These are phyloP conservation scores for Pachypeltis micranthus DNA, from an alignment of 1,140 invertebrate genomes.

Conservation along the genomic window DNA sequence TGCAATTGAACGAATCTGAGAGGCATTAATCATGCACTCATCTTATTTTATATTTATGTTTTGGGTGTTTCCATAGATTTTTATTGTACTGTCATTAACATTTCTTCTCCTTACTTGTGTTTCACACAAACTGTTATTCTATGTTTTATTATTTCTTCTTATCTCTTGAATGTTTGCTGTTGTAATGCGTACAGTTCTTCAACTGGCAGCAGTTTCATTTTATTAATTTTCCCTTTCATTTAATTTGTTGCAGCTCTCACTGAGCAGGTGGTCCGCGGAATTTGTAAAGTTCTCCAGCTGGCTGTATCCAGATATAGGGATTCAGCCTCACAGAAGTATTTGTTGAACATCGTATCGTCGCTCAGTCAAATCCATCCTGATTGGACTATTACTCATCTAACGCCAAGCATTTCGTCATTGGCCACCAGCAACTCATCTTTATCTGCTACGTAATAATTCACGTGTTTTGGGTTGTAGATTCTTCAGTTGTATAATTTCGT, in stretches of 20 bases:
- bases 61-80: too few relatives aligned
- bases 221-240: background rate
- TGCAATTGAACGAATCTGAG: too few relatives aligned
- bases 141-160: slow-evolving; percentile 17
- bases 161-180: slow-evolving; percentile 16
- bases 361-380: slow-evolving; percentile 51
- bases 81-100: too few relatives aligned
- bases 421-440: slow-evolving; percentile 50
- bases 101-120: too few relatives aligned
- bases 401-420: slow-evolving; percentile 46
- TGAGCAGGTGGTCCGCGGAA: slow-evolving; percentile 60
- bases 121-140: slow-evolving; percentile 15
- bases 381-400: slow-evolving; percentile 54
- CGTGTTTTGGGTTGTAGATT: too few relatives aligned
- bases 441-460: slow-evolving; percentile 58
- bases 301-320: slow-evolving; percentile 68
- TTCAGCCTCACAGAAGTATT: slow-evolving; percentile 56
- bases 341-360: slow-evolving; percentile 52
- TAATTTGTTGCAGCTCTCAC: slow-evolving; percentile 49
- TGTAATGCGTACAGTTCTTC: slow-evolving; percentile 9
- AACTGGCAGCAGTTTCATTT: slow-evolving; percentile 17
- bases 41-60: too few relatives aligned
- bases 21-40: too few relatives aligned
- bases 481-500: too few relatives aligned
- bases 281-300: slow-evolving; percentile 59